Evolutionary conservation across 2,113 vertebrate genomes (phyloP).

Genomic region (Chaenocephalus aceratus): DNA sequence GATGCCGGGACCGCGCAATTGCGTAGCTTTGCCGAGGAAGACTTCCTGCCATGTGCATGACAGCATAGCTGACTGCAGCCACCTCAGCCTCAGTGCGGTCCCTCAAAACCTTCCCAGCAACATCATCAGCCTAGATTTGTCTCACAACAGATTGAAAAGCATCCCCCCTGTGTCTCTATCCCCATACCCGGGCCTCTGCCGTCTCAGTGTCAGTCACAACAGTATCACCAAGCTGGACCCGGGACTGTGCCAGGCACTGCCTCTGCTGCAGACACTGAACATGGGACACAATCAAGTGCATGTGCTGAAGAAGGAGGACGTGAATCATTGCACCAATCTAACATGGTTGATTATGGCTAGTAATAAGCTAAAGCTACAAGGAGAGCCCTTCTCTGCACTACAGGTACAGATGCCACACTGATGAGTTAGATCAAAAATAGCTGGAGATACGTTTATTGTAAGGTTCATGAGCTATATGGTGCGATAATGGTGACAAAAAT

Average conservation of each 20-base stretch:
- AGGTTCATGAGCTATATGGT: background rate
- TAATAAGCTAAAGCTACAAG: constrained; percentile 85
- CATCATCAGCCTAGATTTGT: constrained; percentile 89
- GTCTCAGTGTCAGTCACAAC: constrained; percentile 88
- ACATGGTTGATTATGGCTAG: constrained; percentile 83
- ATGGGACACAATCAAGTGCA: constrained; percentile 88
- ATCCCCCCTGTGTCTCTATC: constrained; percentile 80
- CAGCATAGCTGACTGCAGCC: constrained; percentile 90
- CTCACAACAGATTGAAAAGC: constrained; percentile 88
- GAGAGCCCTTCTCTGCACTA: constrained; percentile 85
- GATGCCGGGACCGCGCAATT: background rate
- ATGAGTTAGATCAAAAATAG: background rate
- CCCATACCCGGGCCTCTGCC: constrained; percentile 83
- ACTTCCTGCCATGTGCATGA: constrained; percentile 80
- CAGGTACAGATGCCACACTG: constrained; percentile 68
- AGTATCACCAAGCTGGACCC: constrained; percentile 84
- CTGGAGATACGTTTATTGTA: background rate
- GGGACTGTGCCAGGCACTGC: constrained; percentile 84
- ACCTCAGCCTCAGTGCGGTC: constrained; percentile 85
- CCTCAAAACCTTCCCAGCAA: constrained; percentile 88
- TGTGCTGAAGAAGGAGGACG: constrained; percentile 79
- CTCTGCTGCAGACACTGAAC: constrained; percentile 82
- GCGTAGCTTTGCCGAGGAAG: constrained; percentile 42
- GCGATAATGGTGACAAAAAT: background rate
- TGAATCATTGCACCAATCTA: constrained; percentile 84